phyloP scores from a whole-genome alignment of 2,797 vertebrate genomes.

The Halcyon leucocephala region DNA sequence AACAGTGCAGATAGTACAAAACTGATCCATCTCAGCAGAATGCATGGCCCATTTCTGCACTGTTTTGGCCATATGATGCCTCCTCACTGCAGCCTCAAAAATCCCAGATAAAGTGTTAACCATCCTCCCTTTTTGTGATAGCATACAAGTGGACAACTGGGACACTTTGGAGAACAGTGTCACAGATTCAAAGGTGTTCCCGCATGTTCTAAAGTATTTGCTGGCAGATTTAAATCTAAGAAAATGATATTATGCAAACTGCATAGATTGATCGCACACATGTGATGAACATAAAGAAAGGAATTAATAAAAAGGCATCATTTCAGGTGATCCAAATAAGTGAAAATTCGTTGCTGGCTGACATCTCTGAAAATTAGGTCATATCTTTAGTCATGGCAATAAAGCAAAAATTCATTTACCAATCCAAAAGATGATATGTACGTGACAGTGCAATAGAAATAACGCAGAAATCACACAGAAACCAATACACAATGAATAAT shows the following conservation, averaged over 20 bases:
- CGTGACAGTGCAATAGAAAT: background rate
- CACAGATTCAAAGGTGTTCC: background rate
- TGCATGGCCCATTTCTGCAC: background rate
- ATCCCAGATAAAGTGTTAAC: accelerated
- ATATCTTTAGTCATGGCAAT: background rate
- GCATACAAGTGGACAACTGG: background rate
- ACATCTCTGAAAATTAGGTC: background rate
- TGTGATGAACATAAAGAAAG: background rate
- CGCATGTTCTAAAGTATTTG: background rate
- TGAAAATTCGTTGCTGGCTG: background rate
- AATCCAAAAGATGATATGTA: background rate
- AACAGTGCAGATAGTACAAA: background rate
- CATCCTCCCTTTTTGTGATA: background rate
- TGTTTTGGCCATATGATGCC: background rate
- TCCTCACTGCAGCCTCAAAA: background rate
- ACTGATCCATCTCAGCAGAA: background rate
- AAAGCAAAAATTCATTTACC: background rate
- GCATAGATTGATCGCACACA: too few species aligned
- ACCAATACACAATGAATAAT: background rate
- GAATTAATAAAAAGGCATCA: background rate
- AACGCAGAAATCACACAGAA: background rate
- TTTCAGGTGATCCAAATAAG: background rate
- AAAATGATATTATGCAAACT: background rate
- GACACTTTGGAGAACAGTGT: background rate
- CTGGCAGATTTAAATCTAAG: background rate